Percentiles rank a stretch among this genome's conserved stretches.
These are phyloP conservation scores for Phallusia fumigata DNA, from an alignment of 23 tunicate species.

Conservation along the genomic window DNA sequence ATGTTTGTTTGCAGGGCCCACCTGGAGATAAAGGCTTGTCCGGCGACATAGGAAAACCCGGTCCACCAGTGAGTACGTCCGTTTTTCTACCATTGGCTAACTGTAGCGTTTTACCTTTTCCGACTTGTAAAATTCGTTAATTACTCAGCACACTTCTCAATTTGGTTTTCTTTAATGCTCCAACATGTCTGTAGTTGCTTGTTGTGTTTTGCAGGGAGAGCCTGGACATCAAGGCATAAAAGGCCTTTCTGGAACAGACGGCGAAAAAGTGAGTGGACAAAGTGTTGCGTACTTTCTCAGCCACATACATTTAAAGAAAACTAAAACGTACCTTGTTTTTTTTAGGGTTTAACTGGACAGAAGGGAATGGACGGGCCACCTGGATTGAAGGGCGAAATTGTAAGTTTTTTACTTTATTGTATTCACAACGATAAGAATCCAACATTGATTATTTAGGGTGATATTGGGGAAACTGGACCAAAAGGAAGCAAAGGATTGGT, in stretches of 20 bases:
- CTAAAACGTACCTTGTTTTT: no score
- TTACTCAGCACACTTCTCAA: no score
- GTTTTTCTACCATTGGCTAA: not conserved
- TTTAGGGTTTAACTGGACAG: not conserved
- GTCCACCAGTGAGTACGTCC: constrained; percentile 12
- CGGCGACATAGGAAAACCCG: not conserved
- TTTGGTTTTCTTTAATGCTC: no score
- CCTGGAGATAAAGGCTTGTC: not conserved
- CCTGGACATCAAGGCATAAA: not conserved
- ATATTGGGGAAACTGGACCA: not conserved
- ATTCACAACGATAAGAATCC: no score
- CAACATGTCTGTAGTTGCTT: no score
- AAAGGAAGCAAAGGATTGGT: constrained; percentile 10
- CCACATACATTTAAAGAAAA: no score
- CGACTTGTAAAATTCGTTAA: no score
- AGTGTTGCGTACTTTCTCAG: no score
- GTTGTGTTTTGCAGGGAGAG: not conserved
- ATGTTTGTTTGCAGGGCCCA: not conserved
- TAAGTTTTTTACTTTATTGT: no score
- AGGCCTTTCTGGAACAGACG: not conserved
- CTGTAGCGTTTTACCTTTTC: no score
- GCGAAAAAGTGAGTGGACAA: not conserved
- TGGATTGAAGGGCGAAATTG: not conserved
- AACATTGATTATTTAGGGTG: not conserved
- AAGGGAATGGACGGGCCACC: not conserved